Percentiles rank a stretch among this genome's conserved stretches.
Conservation (phyloP, 1,140 invertebrate species). For the Pomacea maculata region DNA sequence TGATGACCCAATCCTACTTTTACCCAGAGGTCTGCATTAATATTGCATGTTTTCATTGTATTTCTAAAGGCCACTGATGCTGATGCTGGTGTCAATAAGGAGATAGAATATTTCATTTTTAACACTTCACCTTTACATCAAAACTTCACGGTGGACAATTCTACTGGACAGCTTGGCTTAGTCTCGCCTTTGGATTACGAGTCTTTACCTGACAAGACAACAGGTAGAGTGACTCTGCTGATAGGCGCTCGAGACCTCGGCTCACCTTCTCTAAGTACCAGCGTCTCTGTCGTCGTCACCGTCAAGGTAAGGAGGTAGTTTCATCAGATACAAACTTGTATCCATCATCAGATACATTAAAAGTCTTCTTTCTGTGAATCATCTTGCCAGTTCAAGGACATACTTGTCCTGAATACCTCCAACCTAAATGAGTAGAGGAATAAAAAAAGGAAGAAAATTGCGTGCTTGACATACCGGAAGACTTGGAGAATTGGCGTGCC, state of each 20-base stretch:
- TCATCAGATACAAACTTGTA: neutral
- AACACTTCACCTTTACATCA: neutral
- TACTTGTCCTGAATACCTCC: no score
- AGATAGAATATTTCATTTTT: neutral
- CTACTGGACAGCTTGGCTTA: neutral
- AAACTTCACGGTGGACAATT: constrained; percentile 1
- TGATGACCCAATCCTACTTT: neutral
- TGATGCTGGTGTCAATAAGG: neutral
- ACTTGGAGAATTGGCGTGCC: no score
- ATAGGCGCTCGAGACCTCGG: constrained; percentile 1
- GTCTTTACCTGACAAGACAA: neutral
- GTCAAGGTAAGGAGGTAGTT: neutral
- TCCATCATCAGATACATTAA: no score
- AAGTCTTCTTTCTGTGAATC: no score
- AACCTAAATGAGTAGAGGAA: no score
- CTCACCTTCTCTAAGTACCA: neutral
- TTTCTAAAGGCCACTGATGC: neutral
- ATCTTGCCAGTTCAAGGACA: no score
- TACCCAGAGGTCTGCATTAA: neutral
- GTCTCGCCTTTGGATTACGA: neutral
- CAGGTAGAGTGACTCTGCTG: neutral
- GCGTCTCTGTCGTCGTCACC: constrained; percentile 4
- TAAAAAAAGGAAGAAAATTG: no score
- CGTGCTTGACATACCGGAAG: no score
- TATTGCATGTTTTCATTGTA: neutral